Evolutionary conservation across 2,888 invertebrate species (phyloP), one percentile per base, ranked within the genome.

Genomic region (Rhodophaea formosa): DNA sequence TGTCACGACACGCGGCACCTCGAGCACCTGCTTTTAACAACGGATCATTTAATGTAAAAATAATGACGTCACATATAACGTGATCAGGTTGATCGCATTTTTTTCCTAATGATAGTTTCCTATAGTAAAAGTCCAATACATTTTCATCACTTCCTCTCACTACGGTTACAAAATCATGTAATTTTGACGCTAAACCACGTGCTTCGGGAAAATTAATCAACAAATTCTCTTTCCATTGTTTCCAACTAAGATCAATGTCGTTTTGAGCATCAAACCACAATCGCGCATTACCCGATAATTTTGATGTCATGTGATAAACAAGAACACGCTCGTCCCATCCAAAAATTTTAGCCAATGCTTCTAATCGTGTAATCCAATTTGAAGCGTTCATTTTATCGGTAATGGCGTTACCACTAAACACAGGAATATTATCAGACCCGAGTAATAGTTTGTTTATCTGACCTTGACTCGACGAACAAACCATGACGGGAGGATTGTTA

Each of bases 1-100:
- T 60, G 12, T 59, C 58, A 39, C 52, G 53, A 60, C 58, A 60
- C 43, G 56, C 62, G 29, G 57, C 45, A 52, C 62, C 62, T 39
- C 58, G 45, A 47, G 58, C 58, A 16, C 57, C 59, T 10, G 58
- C 46, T 30, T 60, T 62, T 49, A 62, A 55, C 7, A 62, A 39
- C 12, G 58, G 43, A 49, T 62, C 58, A 12, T 51, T 49, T 16
- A 62, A 12, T 2, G 62, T 62, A 51, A 23, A 62, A 29, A 60
- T 62, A 17, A 42, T 62, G 2, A 62, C 58, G 43, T 59, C 59
- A 42, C 56, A 56, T 17, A 59, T 59, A 16, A 62, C 39, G 42
- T 52, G 29, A 46, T 62, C 59, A 14, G 30, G 15, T 17, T 14
- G 14, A 14, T 46, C 46, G 15, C 46, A 46, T 3, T 10, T 14